A percentile compares a stretch with the other conserved stretches of the same genome.
These are phyloP conservation scores for Pachycephala philippinensis DNA, from an alignment of 2,113 vertebrate genomes.

Conservation along the genomic window DNA sequence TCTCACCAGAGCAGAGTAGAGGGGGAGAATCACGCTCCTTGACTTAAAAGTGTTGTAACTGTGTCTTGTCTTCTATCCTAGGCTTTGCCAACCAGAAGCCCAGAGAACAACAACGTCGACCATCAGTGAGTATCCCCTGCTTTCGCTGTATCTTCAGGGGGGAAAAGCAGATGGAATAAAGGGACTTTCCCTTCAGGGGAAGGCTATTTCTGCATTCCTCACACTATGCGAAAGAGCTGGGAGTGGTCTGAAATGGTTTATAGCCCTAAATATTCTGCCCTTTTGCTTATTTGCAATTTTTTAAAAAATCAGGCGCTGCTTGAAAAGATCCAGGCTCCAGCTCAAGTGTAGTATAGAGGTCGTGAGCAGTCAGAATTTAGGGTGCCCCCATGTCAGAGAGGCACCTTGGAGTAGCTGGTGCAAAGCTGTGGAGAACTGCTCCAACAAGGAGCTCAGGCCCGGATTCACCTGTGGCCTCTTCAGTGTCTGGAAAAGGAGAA, in stretches of 20 bases:
- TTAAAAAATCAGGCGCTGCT: background rate
- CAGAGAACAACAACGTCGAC: background rate
- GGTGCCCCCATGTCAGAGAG: background rate
- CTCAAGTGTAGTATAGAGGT: background rate
- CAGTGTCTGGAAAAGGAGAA: background rate
- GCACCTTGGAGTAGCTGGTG: background rate
- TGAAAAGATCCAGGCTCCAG: background rate
- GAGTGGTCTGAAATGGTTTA: background rate
- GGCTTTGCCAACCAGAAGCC: constrained; percentile 3
- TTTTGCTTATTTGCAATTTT: background rate
- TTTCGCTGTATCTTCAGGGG: background rate
- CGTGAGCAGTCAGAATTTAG: background rate
- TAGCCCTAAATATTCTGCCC: background rate
- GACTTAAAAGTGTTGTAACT: background rate
- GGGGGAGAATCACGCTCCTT: background rate
- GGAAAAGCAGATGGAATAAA: background rate
- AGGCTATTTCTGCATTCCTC: background rate
- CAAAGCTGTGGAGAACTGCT: background rate
- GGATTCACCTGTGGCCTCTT: background rate
- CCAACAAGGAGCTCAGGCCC: background rate
- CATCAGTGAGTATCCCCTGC: constrained; percentile 58
- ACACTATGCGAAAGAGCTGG: background rate
- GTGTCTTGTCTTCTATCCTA: background rate
- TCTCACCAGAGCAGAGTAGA: background rate
- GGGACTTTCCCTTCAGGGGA: background rate